Base-by-base conservation (phyloP, 2,113 vertebrate genomes). In the Limanda limanda region DNA sequence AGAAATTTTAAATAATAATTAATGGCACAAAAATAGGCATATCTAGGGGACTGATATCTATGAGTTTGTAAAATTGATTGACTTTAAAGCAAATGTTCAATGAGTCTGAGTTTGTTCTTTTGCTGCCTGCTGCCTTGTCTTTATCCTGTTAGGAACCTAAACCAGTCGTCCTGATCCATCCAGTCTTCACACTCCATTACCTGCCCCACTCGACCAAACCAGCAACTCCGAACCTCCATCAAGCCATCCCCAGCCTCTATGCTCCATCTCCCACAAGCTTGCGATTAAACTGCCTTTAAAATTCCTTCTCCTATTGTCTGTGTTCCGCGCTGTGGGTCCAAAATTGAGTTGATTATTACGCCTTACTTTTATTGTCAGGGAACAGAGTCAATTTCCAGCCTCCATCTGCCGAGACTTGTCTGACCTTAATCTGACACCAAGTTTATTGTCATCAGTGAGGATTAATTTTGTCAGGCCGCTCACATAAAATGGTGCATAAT, bases 341-440 rank as follows among this genome's bases (percentile, higher is more conserved):
- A 56, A 23, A 24, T 24, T 11, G n/a, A 56, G 10, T 56, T 24
- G 54, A 56, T 56, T 24, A 23, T 20, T 7, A 52, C 40, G 70
- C 74, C 66, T 76, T 74, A 76, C 76, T 79, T 82, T 86, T 70
- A 86, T 81, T 78, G 83, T 86, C 65, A 82, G 68, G 52, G 83
- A 85, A 86, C 47, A 42, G 56, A 84, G 76, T 76, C 72, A 69
- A 70, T 87, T 84, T 88, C 65, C 74, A 70, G 48, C 56, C 56
- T 66, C 83, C 71, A 35, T 85, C 71, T 92, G 68, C 4, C 0
- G 64, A 88, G 80, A 86, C 68, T 82, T 61, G 68, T 78, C 71
- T 68, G 77, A 71, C 79, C 64, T 78, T 86, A 83, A 87, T 88
- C 83, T 86, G 81, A 84, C 76, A 83, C 74, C 74, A 73, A 63